phyloP scores from a whole-genome alignment of 1,140 invertebrate species.

The Lethrus apterus region DNA sequence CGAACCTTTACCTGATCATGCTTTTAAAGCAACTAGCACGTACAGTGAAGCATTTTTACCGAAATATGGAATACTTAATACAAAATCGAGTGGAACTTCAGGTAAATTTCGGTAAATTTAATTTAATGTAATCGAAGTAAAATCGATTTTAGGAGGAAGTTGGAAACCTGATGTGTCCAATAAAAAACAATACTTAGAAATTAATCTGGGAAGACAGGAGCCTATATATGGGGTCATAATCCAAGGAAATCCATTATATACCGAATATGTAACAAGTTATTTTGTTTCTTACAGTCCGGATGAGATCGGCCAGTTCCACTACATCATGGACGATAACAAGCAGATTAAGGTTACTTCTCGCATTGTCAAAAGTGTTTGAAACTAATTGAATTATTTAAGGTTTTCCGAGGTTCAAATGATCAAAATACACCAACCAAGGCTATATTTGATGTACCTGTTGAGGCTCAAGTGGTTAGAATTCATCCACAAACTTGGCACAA shows the following conservation, averaged over 20 bases:
- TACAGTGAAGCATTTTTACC: conserved; percentile 44
- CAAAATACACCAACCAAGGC: conserved; percentile 50
- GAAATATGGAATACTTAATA: conserved; percentile 45
- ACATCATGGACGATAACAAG: conserved; percentile 24
- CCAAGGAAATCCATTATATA: conserved; percentile 55
- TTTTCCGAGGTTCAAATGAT: conserved; percentile 67
- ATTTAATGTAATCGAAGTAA: neutral
- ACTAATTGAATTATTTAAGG: conserved; percentile 38
- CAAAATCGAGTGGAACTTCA: conserved; percentile 30
- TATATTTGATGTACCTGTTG: conserved; percentile 60
- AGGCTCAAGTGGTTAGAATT: conserved; percentile 63
- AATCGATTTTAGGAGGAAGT: conserved; percentile 42
- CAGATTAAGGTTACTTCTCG: conserved; percentile 27
- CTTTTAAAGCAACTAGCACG: conserved; percentile 53
- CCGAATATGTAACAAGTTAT: conserved; percentile 70
- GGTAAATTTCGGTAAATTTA: conserved; percentile 30
- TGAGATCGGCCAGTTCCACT: conserved; percentile 20
- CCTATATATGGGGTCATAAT: conserved; percentile 66
- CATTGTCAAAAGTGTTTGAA: neutral
- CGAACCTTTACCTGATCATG: conserved; percentile 44
- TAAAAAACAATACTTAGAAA: conserved; percentile 59
- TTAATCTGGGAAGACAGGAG: conserved; percentile 54
- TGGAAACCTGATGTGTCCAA: conserved; percentile 56
- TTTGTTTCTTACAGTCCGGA: conserved; percentile 56
- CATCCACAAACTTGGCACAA: conserved; percentile 69